Percentiles rank a stretch among this genome's conserved stretches.
These are phyloP conservation scores for Emydoidea blandingii DNA, from an alignment of 2,797 vertebrate genomes.

Conservation along the genomic window DNA sequence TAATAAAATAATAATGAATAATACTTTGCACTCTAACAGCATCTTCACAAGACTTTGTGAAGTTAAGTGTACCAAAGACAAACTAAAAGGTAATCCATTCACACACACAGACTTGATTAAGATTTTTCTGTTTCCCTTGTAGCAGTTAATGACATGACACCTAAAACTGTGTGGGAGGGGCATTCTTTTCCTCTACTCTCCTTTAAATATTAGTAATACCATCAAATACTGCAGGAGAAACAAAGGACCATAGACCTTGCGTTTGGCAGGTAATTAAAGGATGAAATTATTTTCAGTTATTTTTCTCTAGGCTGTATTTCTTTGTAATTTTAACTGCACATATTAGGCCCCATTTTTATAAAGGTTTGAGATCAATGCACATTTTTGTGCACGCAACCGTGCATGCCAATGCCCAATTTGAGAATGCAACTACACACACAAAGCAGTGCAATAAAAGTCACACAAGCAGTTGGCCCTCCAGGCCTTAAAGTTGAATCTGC, in stretches of 20 bases:
- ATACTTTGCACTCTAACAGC: neutral
- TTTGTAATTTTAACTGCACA: neutral
- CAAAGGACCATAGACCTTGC: neutral
- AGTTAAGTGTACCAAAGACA: neutral
- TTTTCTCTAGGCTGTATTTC: neutral
- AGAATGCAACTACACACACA: neutral
- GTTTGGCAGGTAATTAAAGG: neutral
- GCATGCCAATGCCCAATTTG: neutral
- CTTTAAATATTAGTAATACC: neutral
- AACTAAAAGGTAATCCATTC: neutral
- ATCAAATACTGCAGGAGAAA: neutral
- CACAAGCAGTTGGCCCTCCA: neutral
- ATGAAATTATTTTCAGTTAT: neutral
- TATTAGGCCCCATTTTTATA: neutral
- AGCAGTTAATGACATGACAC: neutral
- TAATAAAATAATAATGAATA: neutral
- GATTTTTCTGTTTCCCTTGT: neutral
- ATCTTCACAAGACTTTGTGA: neutral
- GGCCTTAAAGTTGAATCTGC: neutral
- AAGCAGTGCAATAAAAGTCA: neutral
- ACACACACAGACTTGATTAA: neutral
- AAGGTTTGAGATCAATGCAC: neutral
- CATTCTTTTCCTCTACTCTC: neutral
- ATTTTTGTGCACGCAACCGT: neutral
- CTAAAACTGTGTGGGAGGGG: neutral